Evolutionary conservation across 92 coral and sea anemone genomes (phyloP).

Genomic region (Blastomussa wellsi): DNA sequence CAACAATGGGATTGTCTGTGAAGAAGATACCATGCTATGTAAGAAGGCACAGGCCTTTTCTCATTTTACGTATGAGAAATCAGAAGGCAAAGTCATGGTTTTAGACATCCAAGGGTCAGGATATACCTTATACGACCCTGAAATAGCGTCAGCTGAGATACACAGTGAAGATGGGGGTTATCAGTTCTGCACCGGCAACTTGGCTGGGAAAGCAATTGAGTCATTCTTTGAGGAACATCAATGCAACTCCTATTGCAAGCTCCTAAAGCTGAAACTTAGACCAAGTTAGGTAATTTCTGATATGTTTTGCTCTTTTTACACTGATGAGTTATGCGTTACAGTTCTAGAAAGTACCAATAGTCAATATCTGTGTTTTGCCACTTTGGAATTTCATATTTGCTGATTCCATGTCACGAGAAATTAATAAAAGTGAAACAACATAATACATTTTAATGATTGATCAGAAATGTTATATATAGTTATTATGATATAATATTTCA

Average conservation of each 20-base stretch:
- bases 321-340: conserved; percentile 1
- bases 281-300: conserved; percentile 31
- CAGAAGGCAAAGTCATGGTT: conserved; percentile 53
- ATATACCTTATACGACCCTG: conserved; percentile 65
- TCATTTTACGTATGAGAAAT: conserved; percentile 57
- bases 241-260: conserved; percentile 53
- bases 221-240: conserved; percentile 47
- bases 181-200: conserved; percentile 65
- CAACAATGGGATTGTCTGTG: conserved; percentile 69
- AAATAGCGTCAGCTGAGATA: conserved; percentile 50
- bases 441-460: no score
- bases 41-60: conserved; percentile 61
- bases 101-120: conserved; percentile 56
- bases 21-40: conserved; percentile 41
- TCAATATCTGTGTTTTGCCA: conserved; percentile 25
- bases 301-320: conserved; percentile 6
- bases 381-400: conserved; percentile 27
- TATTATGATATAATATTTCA: conserved; percentile 3
- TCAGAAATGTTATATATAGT: no score
- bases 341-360: conserved; percentile 33
- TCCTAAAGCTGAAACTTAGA: conserved; percentile 49
- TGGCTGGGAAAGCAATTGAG: conserved; percentile 49
- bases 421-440: not conserved
- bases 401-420: conserved; percentile 9
- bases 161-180: conserved; percentile 52